Conservation (phyloP, 2,797 vertebrate species). For the Catostomus latipinnis region DNA sequence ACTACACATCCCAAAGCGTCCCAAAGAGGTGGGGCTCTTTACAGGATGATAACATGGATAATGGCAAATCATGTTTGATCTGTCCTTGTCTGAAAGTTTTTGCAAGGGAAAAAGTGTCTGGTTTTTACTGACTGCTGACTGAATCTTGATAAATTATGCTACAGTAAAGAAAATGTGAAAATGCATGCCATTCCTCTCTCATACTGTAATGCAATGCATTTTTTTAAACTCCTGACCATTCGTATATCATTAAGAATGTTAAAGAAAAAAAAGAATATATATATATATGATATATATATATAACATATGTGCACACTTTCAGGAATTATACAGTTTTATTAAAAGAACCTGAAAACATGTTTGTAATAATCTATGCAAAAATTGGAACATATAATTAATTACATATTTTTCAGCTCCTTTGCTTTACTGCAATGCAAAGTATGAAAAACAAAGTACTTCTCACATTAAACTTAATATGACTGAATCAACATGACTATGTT, state of each 20-base stretch:
- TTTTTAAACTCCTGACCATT: neutral
- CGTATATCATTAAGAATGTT: neutral
- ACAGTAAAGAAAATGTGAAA: neutral
- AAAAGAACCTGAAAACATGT: too few species aligned
- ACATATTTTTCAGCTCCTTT: too few species aligned
- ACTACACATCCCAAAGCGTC: slow-evolving; percentile 50
- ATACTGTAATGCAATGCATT: neutral
- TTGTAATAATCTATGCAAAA: too few species aligned
- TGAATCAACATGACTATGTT: too few species aligned
- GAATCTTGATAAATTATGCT: neutral
- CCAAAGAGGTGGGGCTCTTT: slow-evolving; percentile 46
- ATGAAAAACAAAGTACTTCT: too few species aligned
- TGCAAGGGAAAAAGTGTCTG: neutral
- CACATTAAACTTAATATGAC: too few species aligned
- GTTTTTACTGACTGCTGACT: neutral
- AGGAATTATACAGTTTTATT: too few species aligned
- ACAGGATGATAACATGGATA: slow-evolving; percentile 47
- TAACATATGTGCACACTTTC: neutral
- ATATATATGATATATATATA: too few species aligned
- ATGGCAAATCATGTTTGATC: slow-evolving; percentile 35
- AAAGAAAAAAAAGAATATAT: neutral
- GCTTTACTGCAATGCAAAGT: too few species aligned
- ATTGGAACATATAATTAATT: too few species aligned
- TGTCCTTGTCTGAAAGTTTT: slow-evolving; percentile 14
- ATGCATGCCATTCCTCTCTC: neutral